These are phyloP conservation scores for Parus major DNA, from an alignment of 2,113 vertebrate species.

Conservation along the genomic window DNA sequence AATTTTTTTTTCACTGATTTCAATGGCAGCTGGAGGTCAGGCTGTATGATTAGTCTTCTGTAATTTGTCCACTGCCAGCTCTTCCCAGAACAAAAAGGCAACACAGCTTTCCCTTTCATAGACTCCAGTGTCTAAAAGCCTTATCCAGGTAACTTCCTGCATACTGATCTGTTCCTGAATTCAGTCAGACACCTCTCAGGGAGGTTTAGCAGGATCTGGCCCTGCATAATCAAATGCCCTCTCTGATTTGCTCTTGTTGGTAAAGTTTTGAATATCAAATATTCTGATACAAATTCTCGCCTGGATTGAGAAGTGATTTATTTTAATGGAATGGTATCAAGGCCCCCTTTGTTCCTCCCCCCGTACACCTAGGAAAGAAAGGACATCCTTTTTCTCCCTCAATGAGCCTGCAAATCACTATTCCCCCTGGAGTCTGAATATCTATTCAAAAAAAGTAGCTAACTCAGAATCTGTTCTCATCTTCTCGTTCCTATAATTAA, in stretches of 20 bases:
- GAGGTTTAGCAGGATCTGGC: not conserved
- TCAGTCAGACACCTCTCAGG: not conserved
- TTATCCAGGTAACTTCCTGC: conserved; percentile 40
- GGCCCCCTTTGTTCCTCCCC: conserved; percentile 31
- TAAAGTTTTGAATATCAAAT: conserved; percentile 62
- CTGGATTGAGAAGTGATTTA: conserved; percentile 64
- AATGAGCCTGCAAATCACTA: conserved; percentile 72
- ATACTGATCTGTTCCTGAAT: conserved; percentile 37
- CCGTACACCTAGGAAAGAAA: conserved; percentile 51
- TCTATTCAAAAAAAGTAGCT: conserved; percentile 70
- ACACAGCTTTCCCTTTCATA: not conserved
- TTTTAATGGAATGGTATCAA: conserved; percentile 52
- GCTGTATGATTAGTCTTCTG: not conserved
- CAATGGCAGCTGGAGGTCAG: not conserved
- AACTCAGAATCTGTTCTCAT: conserved; percentile 70
- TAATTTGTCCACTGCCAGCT: not conserved
- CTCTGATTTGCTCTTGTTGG: conserved; percentile 46
- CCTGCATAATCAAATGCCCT: not conserved
- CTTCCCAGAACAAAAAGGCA: not conserved
- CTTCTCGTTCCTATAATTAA: conserved; percentile 68
- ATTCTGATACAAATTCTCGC: conserved; percentile 59
- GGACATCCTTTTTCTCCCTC: conserved; percentile 68
- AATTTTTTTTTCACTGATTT: not conserved
- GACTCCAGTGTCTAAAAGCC: not conserved
- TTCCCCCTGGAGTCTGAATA: conserved; percentile 70